Percentiles rank a stretch among this genome's conserved stretches.
Conservation (phyloP, 2,888 invertebrate genomes). For the Parelbella ahira region DNA sequence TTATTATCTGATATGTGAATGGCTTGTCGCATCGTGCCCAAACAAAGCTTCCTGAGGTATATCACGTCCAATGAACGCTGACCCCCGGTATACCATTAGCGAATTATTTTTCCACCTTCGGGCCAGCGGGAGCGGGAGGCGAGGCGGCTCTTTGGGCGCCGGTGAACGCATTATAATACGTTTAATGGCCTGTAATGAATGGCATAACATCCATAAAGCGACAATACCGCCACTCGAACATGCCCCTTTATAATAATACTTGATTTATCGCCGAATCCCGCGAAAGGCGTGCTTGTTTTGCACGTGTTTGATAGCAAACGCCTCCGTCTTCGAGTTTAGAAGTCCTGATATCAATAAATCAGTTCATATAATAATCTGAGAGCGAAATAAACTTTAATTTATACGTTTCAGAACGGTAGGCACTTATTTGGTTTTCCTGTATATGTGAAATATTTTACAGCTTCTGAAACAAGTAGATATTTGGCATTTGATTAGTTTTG, state of each 20-base stretch:
- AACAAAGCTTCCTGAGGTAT: constrained; percentile 73
- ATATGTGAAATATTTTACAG: too few relatives aligned
- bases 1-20: constrained; percentile 74
- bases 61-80: constrained; percentile 47
- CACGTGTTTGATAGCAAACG: constrained; percentile 63
- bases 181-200: constrained; percentile 80
- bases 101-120: constrained; percentile 33
- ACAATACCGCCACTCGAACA: constrained; percentile 76
- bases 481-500: too few relatives aligned
- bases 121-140: constrained; percentile 23
- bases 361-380: too few relatives aligned
- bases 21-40: constrained; percentile 73
- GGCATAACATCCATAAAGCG: constrained; percentile 78
- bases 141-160: constrained; percentile 38
- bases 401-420: too few relatives aligned
- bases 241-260: constrained; percentile 72
- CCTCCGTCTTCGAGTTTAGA: constrained; percentile 42
- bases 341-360: constrained; percentile 53
- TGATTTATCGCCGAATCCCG: constrained; percentile 71
- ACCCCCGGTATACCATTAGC: constrained; percentile 48
- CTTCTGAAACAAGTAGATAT: too few relatives aligned
- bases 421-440: too few relatives aligned
- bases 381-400: too few relatives aligned
- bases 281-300: constrained; percentile 67
- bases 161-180: constrained; percentile 69